Percentiles rank a stretch among this genome's conserved stretches.
These are phyloP conservation scores for Gallinago undulata DNA, from an alignment of 2,113 vertebrate genomes.

Conservation along the genomic window DNA sequence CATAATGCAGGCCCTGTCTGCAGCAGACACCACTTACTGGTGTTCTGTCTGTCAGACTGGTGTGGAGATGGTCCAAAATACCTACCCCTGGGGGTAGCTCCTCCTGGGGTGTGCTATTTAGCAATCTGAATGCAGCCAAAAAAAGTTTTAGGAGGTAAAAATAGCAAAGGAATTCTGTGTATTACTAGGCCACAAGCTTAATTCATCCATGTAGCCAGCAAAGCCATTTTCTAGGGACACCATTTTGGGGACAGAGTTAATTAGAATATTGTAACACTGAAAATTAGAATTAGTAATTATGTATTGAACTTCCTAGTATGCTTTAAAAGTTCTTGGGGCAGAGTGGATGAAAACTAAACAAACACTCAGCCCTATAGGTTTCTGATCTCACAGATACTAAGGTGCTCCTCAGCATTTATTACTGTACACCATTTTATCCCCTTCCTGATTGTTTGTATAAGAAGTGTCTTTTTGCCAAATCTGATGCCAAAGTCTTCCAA, in stretches of 20 bases:
- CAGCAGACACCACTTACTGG: background rate
- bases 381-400: background rate
- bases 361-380: fast-evolving
- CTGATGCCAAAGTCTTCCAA: background rate
- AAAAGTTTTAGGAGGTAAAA: background rate
- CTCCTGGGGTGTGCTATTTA: background rate
- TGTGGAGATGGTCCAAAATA: background rate
- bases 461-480: background rate
- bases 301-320: background rate
- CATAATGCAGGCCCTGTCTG: background rate
- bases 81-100: background rate
- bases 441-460: background rate
- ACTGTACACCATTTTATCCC: background rate
- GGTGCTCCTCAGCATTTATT: background rate
- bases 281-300: background rate
- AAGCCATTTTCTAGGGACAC: background rate
- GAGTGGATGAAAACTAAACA: background rate
- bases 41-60: background rate
- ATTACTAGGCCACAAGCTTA: background rate
- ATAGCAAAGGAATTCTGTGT: background rate
- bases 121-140: background rate
- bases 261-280: background rate
- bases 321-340: background rate
- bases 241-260: background rate
- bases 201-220: background rate